These are phyloP conservation scores for Calvadosia cruxmelitensis DNA, from an alignment of 30 jellyfish, hydroid and myxozoan genomes.

Conservation along the genomic window DNA sequence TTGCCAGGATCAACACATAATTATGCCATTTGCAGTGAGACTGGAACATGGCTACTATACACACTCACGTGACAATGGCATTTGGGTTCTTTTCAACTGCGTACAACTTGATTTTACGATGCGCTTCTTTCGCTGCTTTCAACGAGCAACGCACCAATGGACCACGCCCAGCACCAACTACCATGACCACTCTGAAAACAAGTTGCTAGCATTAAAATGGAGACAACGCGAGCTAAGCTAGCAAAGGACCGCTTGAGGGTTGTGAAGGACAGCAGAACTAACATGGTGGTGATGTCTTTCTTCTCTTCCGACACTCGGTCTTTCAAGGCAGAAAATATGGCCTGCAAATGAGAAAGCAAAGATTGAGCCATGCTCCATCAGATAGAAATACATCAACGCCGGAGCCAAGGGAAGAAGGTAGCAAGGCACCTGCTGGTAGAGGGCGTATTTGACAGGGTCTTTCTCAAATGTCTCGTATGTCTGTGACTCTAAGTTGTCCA, in stretches of 20 bases:
- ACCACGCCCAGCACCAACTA: conserved; percentile 99
- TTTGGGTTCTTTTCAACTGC: conserved; percentile 96
- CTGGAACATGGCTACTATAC: no score
- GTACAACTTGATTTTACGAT: conserved; percentile 61
- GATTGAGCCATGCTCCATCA: no score
- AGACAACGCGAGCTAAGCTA: not conserved
- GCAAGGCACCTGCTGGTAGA: conserved; percentile 74
- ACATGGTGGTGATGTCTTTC: conserved; percentile 46
- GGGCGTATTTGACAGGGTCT: conserved; percentile 88
- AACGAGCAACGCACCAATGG: conserved; percentile 83
- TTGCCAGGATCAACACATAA: no score
- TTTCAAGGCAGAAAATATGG: conserved; percentile 53
- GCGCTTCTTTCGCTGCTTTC: conserved; percentile 81
- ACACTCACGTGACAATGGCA: conserved; percentile 88
- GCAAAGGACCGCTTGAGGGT: not conserved
- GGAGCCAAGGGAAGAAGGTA: no score
- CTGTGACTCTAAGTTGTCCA: conserved; percentile 90
- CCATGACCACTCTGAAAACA: conserved; percentile 88
- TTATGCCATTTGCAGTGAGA: no score
- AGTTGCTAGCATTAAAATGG: not conserved
- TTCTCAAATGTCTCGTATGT: conserved; percentile 92
- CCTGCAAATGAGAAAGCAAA: conserved; percentile 11
- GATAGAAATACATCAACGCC: no score
- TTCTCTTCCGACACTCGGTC: conserved; percentile 87
- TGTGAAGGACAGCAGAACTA: not conserved